These are phyloP conservation scores for Caenorhabditis briggsae DNA, from an alignment of 1,140 invertebrate genomes.

Conservation along the genomic window DNA sequence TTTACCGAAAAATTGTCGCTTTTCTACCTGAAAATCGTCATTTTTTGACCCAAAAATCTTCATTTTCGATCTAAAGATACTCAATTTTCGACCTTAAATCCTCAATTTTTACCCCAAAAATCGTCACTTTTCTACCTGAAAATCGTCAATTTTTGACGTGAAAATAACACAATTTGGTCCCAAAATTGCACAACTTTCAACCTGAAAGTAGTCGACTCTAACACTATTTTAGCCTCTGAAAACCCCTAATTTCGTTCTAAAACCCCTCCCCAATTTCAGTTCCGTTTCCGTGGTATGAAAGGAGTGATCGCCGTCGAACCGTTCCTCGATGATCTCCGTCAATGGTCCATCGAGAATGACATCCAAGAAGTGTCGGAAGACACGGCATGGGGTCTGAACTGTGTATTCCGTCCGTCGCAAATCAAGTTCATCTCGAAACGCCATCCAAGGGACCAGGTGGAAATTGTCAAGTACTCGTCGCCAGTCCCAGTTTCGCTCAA, in stretches of 20 bases:
- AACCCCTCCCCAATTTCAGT: conserved; percentile 41
- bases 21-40: too few species aligned
- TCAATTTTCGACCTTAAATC: not conserved
- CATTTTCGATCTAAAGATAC: too few species aligned
- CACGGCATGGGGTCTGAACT: conserved; percentile 5
- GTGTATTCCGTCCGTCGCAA: conserved; percentile 52
- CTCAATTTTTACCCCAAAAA: conserved; percentile 32
- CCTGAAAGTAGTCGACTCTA: too few species aligned
- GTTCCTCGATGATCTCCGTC: conserved; percentile 50
- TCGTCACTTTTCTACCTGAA: too few species aligned
- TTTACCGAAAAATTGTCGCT: too few species aligned
- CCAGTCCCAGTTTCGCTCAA: conserved; percentile 64
- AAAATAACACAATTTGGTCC: too few species aligned
- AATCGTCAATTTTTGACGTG: too few species aligned
- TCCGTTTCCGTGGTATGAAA: conserved; percentile 68
- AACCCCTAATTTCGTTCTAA: too few species aligned
- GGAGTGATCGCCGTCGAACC: conserved; percentile 66
- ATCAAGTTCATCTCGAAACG: conserved; percentile 57
- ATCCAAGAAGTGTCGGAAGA: not conserved
- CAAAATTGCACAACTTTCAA: too few species aligned
- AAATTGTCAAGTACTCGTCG: conserved; percentile 67
- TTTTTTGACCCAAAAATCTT: too few species aligned
- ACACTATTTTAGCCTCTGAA: too few species aligned
- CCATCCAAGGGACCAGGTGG: conserved; percentile 55
- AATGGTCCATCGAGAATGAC: conserved; percentile 23